Percentiles rank a stretch among this genome's conserved stretches.
These are phyloP conservation scores for Strigamia maritima DNA, from an alignment of 2,888 invertebrate genomes.

Conservation along the genomic window DNA sequence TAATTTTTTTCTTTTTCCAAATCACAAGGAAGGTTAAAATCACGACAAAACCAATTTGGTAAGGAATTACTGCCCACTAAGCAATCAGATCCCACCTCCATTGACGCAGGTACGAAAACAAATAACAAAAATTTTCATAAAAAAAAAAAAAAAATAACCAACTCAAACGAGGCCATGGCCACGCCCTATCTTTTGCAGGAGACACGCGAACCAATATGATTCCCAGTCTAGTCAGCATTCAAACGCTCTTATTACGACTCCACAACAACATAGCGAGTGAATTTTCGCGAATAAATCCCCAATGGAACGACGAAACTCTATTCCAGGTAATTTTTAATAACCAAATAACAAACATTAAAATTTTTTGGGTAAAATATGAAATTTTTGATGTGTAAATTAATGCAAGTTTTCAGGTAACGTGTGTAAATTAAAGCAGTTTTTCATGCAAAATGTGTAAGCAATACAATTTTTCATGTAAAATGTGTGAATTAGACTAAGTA, in stretches of 20 bases:
- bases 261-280: slow-evolving; percentile 27
- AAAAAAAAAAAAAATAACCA: neutral
- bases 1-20: neutral
- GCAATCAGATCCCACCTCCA: slow-evolving; percentile 1
- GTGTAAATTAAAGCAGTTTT: too few species aligned
- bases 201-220: slow-evolving; percentile 37
- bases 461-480: too few species aligned
- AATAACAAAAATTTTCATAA: neutral
- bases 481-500: too few species aligned
- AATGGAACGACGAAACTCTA: slow-evolving; percentile 36
- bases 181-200: neutral
- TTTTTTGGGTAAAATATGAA: too few species aligned
- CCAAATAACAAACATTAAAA: too few species aligned
- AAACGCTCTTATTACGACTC: slow-evolving; percentile 2
- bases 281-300: slow-evolving; percentile 3
- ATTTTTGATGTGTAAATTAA: too few species aligned
- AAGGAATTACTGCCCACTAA: slow-evolving; percentile 34
- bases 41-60: neutral
- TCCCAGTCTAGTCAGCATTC: slow-evolving; percentile 27
- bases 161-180: neutral
- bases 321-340: too few species aligned
- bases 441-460: too few species aligned
- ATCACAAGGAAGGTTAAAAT: neutral
- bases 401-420: too few species aligned
- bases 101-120: slow-evolving; percentile 15